Evolutionary conservation across 2,797 vertebrate genomes (phyloP).

Genomic region (Bradypodion ventrale): DNA sequence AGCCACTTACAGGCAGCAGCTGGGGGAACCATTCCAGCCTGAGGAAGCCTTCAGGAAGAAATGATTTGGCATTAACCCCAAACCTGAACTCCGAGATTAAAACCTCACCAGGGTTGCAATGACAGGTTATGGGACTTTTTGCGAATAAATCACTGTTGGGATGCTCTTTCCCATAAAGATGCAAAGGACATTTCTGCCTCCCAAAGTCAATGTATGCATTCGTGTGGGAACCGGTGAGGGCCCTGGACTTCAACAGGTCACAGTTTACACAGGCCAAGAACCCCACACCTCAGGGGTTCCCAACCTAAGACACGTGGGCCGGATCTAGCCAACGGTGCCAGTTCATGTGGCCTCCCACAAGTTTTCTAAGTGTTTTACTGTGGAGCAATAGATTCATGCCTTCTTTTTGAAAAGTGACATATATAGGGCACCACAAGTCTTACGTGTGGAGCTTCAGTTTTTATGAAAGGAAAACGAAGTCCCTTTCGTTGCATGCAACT

Average conservation of each 20-base stretch:
- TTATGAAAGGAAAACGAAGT: not conserved
- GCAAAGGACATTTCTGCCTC: conserved; percentile 24
- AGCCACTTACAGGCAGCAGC: conserved; percentile 57
- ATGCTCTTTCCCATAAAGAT: conserved; percentile 54
- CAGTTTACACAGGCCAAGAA: not conserved
- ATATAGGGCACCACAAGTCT: too few relatives aligned
- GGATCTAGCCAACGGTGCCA: too few relatives aligned
- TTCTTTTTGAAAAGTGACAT: too few relatives aligned
- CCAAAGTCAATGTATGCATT: conserved; percentile 53
- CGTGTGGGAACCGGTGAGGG: conserved; percentile 31
- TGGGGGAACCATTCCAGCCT: conserved; percentile 56
- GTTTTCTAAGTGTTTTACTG: too few relatives aligned
- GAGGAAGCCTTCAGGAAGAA: conserved; percentile 50
- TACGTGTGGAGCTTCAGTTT: too few relatives aligned
- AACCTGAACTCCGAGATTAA: conserved; percentile 61
- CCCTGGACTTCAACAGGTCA: accelerated
- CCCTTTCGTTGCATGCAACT: not conserved
- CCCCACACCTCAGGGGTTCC: too few relatives aligned
- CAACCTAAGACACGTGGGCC: too few relatives aligned
- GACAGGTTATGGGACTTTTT: conserved; percentile 62
- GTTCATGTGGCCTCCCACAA: too few relatives aligned
- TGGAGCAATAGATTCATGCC: too few relatives aligned
- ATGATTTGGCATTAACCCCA: conserved; percentile 70
- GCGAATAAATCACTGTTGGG: conserved; percentile 64
- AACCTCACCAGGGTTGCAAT: conserved; percentile 54